Base-by-base conservation (phyloP, 2,888 invertebrate species). In the Alcis repandata region DNA sequence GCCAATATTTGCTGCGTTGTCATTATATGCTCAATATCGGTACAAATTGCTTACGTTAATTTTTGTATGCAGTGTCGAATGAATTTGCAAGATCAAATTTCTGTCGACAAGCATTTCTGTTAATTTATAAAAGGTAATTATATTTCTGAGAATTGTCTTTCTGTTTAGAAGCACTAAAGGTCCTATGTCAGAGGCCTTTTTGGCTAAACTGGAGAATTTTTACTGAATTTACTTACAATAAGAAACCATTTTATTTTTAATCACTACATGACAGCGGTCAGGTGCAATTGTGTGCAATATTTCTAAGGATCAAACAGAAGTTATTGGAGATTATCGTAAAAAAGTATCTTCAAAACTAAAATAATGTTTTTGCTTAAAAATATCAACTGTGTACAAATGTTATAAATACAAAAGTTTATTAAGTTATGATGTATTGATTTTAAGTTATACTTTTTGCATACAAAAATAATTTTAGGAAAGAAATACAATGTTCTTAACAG, bases 31-130 rank as follows among this genome's bases (percentile, higher is more conserved):
- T 17, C 19, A 33, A 11, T 17, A 33, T 19, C 19, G n/a, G 20
- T 63, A 56, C 40, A 63, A 63, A 64, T 32, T 67, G 66, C 62
- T 68, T 65, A 67, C 32, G 38, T 43, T n/a, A 10, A 57, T 56
- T 22, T 36, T 54, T 40, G 49, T 58, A 54, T 61, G 58, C 46
- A 22, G 63, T 57, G 69, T 71, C 62, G 51, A 46, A 57, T 64
- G 63, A 43, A 66, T 70, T 70, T 67, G 63, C 51, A 19, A 33
- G 66, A 66, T 69, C 68, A 63, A 68, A 69, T 72, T 69, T 19
- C 64, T 51, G 57, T 57, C 70, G 59, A 68, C 49, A 20, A 52
- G 69, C 52, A 59, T 41, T 62, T 62, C 20, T 51, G 49, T 48
- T 64, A 33, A 38, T 8, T 59, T 52, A 40, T 57, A 51, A 60